Percentiles rank a stretch among this genome's conserved stretches.
phyloP scores from a whole-genome alignment of 2,797 vertebrate genomes.

The Pangasius macronema region DNA sequence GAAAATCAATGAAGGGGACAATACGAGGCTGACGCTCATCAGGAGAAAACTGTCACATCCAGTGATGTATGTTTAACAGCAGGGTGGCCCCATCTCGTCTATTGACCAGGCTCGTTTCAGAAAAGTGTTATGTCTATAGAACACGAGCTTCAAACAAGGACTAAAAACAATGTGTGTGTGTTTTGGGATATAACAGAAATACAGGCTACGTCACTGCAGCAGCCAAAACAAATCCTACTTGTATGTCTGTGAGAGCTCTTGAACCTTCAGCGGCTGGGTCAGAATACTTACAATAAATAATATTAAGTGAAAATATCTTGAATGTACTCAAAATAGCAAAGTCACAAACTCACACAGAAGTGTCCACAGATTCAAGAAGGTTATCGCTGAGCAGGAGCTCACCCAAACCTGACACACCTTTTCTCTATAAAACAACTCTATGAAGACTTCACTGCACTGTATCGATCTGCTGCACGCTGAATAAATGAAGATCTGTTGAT shows the following conservation, averaged over 20 bases:
- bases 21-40: not conserved
- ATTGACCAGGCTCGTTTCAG: not conserved
- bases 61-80: not conserved
- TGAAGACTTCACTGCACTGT: not conserved
- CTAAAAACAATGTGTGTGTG: too few relatives aligned
- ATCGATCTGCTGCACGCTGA: not conserved
- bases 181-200: too few relatives aligned
- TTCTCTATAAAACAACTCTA: too few relatives aligned
- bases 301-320: too few relatives aligned
- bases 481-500: not conserved
- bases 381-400: not conserved
- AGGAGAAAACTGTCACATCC: not conserved
- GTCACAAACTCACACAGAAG: not conserved
- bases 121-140: not conserved
- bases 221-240: too few relatives aligned
- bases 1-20: not conserved
- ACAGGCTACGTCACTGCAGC: too few relatives aligned
- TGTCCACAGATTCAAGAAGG: not conserved
- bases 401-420: not conserved
- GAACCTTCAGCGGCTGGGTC: too few relatives aligned
- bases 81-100: not conserved
- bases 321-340: too few relatives aligned
- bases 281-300: too few relatives aligned
- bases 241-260: too few relatives aligned
- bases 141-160: not conserved